These are phyloP conservation scores for Trachelus tabidus DNA, from an alignment of 2,888 invertebrate species.

Conservation along the genomic window DNA sequence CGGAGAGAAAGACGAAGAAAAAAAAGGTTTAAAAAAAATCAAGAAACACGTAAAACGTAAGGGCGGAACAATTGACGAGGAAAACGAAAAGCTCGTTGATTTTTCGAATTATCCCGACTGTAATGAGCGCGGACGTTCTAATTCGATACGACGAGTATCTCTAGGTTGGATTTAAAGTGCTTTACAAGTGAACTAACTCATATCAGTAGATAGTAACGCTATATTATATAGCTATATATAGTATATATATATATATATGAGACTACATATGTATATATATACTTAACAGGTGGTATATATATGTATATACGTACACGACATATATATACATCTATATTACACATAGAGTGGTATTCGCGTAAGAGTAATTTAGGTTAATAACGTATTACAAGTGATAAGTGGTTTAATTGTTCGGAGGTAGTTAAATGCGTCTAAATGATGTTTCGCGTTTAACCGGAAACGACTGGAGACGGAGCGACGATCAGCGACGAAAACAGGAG, in stretches of 20 bases:
- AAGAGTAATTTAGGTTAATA: constrained; percentile 20
- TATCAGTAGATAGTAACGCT: constrained; percentile 62
- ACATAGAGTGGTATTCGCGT: constrained; percentile 5
- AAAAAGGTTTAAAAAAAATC: background rate
- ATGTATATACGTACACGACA: constrained; percentile 5
- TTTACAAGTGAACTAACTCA: constrained; percentile 64
- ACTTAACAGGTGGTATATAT: background rate
- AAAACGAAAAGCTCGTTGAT: constrained; percentile 21
- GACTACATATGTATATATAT: constrained; percentile 23
- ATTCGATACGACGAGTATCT: constrained; percentile 14
- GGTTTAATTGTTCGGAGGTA: constrained; percentile 1
- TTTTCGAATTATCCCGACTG: background rate
- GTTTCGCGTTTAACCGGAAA: background rate
- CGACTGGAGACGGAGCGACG: background rate
- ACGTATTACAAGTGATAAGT: constrained; percentile 11
- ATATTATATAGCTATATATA: constrained; percentile 35
- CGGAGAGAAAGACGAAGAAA: background rate
- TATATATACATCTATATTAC: background rate
- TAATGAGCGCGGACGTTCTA: background rate
- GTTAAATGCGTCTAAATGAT: background rate
- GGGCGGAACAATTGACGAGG: constrained; percentile 22
- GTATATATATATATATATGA: constrained; percentile 30
- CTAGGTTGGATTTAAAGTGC: constrained; percentile 64
- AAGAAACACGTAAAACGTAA: background rate
- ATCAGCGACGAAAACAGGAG: constrained; percentile 28